phyloP scores from a whole-genome alignment of 1,140 invertebrate genomes.

The Aricia agestis region DNA sequence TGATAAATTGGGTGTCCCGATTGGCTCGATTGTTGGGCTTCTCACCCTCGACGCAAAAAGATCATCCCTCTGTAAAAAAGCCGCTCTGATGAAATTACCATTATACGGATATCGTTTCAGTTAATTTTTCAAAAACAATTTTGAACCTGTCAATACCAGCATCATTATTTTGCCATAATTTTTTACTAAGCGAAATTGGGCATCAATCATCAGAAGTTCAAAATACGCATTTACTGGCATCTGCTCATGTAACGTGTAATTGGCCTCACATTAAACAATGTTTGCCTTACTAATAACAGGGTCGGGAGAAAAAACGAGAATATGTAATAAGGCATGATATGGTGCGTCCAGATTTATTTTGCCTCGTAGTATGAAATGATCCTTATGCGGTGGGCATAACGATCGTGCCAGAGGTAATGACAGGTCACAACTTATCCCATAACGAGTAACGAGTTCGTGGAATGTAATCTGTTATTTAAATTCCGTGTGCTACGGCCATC shows the following conservation, averaged over 20 bases:
- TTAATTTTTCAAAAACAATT: neutral
- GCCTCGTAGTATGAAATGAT: no score
- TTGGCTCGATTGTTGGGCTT: neutral
- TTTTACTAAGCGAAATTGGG: neutral
- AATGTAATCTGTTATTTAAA: constrained; percentile 11
- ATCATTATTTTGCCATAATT: neutral
- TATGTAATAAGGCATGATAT: constrained; percentile 1
- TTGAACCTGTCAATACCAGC: neutral
- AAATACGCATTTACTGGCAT: constrained; percentile 1
- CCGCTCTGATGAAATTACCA: no score
- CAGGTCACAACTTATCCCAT: neutral
- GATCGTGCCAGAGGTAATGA: neutral
- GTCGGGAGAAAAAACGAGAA: neutral
- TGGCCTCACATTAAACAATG: neutral
- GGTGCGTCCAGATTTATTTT: no score
- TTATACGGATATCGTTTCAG: neutral
- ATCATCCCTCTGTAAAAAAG: neutral
- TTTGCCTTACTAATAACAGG: constrained; percentile 7
- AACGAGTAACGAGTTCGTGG: constrained; percentile 9
- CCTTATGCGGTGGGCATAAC: no score
- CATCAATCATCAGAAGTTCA: neutral
- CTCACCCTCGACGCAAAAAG: neutral
- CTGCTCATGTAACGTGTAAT: neutral
- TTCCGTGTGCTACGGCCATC: neutral
- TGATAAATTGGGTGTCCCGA: neutral